These are phyloP conservation scores for Pentalonia nigronervosa DNA, from an alignment of 1,140 invertebrate species.

Conservation along the genomic window DNA sequence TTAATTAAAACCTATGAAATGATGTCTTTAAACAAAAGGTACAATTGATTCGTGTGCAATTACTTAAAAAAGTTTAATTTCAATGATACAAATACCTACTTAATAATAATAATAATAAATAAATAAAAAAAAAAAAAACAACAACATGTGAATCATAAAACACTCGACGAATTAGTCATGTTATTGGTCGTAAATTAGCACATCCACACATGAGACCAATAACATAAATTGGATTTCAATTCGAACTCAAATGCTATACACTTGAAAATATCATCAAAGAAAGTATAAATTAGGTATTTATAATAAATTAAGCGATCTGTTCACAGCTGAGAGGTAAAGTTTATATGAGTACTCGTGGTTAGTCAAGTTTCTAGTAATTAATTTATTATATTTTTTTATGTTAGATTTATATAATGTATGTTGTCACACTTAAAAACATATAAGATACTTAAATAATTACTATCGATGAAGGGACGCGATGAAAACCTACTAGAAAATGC, in stretches of 20 bases:
- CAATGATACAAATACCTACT: too few relatives aligned
- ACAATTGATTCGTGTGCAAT: background rate
- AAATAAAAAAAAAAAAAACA: background rate
- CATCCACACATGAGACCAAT: background rate
- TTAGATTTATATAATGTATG: background rate
- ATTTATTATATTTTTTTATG: background rate
- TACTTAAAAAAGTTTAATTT: background rate
- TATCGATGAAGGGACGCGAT: background rate
- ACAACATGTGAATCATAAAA: background rate
- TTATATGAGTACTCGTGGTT: background rate
- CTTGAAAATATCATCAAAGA: background rate
- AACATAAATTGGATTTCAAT: background rate
- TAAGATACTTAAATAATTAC: background rate
- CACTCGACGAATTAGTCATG: background rate
- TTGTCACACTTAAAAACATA: background rate
- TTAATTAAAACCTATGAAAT: background rate
- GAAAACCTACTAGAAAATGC: background rate
- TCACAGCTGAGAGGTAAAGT: background rate
- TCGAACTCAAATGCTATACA: background rate
- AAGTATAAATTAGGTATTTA: background rate
- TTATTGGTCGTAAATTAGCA: background rate
- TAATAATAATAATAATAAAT: background rate
- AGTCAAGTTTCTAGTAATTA: background rate
- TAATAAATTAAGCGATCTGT: background rate
- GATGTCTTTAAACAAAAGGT: too few relatives aligned